A percentile compares a stretch with the other conserved stretches of the same genome.
Evolutionary conservation across 2,888 invertebrate species (phyloP).

Genomic region (Nebria salina): DNA sequence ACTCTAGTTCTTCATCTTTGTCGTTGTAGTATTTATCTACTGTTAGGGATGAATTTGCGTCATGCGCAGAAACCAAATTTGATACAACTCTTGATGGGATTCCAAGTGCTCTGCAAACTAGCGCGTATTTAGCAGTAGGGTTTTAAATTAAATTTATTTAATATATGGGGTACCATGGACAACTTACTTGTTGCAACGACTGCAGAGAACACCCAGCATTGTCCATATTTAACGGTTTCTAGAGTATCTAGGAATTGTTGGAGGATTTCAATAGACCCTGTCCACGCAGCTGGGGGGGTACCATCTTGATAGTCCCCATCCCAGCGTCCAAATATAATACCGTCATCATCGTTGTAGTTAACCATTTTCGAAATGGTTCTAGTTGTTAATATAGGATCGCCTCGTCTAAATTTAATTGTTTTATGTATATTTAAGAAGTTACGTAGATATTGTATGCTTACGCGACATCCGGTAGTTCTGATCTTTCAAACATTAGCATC

Average conservation of each 20-base stretch:
- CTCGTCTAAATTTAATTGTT: slow-evolving; percentile 61
- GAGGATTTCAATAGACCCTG: slow-evolving; percentile 81
- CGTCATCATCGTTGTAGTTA: slow-evolving; percentile 79
- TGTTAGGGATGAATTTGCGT: slow-evolving; percentile 80
- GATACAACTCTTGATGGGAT: slow-evolving; percentile 84
- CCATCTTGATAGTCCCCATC: slow-evolving; percentile 79
- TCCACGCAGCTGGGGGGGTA: slow-evolving; percentile 81
- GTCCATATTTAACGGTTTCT: slow-evolving; percentile 79
- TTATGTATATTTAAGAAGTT: too few species aligned
- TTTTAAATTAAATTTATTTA: too few species aligned
- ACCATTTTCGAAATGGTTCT: slow-evolving; percentile 79
- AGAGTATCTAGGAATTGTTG: slow-evolving; percentile 73
- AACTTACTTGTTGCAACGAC: slow-evolving; percentile 77
- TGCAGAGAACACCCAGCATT: slow-evolving; percentile 90
- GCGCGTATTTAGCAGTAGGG: slow-evolving; percentile 17
- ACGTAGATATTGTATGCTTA: slow-evolving; percentile 56
- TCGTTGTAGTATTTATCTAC: slow-evolving; percentile 81
- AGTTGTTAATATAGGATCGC: slow-evolving; percentile 76
- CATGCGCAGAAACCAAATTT: slow-evolving; percentile 86
- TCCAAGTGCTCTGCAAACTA: slow-evolving; percentile 82
- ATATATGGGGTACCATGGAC: too few species aligned
- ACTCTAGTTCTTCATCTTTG: slow-evolving; percentile 72
- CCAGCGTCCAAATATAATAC: slow-evolving; percentile 77
- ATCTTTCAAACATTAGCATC: slow-evolving; percentile 76
- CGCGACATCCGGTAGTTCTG: slow-evolving; percentile 69